phyloP scores from a whole-genome alignment of 2,888 invertebrate genomes.

The Emmelina monodactyla region DNA sequence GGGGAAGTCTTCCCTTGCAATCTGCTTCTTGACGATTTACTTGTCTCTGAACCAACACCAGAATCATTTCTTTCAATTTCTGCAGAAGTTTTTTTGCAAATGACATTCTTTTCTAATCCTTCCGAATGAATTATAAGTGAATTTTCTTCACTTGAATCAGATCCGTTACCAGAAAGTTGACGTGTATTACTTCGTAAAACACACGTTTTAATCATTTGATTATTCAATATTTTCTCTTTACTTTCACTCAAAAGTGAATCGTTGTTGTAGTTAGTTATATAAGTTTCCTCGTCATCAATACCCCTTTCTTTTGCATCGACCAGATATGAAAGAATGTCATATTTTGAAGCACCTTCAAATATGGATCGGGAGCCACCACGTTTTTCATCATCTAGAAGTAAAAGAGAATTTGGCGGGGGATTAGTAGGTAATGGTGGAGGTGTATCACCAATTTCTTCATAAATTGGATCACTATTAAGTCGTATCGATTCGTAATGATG shows the following conservation, averaged over 20 bases:
- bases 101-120: slow-evolving; percentile 59
- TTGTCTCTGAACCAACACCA: slow-evolving; percentile 91
- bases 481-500: slow-evolving; percentile 79
- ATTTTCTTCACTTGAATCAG: slow-evolving; percentile 86
- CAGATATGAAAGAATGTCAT: slow-evolving; percentile 87
- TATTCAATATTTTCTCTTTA: slow-evolving; percentile 67
- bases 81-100: slow-evolving; percentile 68
- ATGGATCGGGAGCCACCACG: slow-evolving; percentile 73
- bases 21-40: slow-evolving; percentile 83
- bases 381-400: slow-evolving; percentile 74
- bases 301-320: slow-evolving; percentile 86
- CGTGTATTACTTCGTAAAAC: slow-evolving; percentile 75
- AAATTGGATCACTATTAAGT: slow-evolving; percentile 75
- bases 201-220: slow-evolving; percentile 25
- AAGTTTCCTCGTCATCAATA: slow-evolving; percentile 74
- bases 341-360: slow-evolving; percentile 85
- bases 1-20: slow-evolving; percentile 68
- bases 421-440: slow-evolving; percentile 82
- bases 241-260: slow-evolving; percentile 60
- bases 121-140: slow-evolving; percentile 71
- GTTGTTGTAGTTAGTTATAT: slow-evolving; percentile 68
- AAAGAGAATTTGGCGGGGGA: slow-evolving; percentile 76
- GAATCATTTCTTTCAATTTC: slow-evolving; percentile 93
- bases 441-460: slow-evolving; percentile 77
- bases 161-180: slow-evolving; percentile 81